These are phyloP conservation scores for Hypomesus transpacificus DNA, from an alignment of 2,113 vertebrate genomes.

Conservation along the genomic window DNA sequence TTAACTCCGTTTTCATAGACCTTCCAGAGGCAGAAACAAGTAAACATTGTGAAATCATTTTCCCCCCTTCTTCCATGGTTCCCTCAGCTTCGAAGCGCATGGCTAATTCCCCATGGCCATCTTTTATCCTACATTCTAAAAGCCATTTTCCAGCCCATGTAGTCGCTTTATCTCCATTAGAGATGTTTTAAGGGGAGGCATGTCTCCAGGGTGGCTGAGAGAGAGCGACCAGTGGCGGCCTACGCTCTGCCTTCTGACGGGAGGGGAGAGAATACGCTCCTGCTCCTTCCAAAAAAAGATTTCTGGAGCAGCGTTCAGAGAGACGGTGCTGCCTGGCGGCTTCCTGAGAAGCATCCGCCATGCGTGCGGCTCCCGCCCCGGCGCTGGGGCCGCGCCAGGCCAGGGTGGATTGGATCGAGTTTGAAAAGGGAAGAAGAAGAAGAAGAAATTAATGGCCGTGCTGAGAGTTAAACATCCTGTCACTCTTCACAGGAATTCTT, in stretches of 20 bases:
- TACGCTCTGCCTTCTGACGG: neutral
- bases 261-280: neutral
- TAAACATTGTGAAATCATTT: neutral
- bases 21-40: neutral
- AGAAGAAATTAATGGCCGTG: neutral
- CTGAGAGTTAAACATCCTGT: constrained; percentile 21
- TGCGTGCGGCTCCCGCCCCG: neutral
- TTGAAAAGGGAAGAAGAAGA: neutral
- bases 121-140: constrained; percentile 5
- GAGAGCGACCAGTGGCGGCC: no score
- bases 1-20: neutral
- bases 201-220: neutral
- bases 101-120: neutral
- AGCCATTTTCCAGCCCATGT: constrained; percentile 2
- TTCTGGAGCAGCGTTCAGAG: constrained; percentile 4
- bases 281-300: constrained; percentile 8
- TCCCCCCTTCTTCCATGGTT: neutral
- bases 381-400: neutral
- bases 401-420: constrained; percentile 8
- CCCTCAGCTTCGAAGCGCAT: neutral
- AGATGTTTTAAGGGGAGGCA: neutral
- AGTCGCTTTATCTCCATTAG: neutral
- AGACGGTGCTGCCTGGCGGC: neutral
- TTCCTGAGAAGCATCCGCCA: neutral
- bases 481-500: constrained; percentile 26